Conservation (phyloP, 2,888 invertebrate genomes). For the Thereva unica region DNA sequence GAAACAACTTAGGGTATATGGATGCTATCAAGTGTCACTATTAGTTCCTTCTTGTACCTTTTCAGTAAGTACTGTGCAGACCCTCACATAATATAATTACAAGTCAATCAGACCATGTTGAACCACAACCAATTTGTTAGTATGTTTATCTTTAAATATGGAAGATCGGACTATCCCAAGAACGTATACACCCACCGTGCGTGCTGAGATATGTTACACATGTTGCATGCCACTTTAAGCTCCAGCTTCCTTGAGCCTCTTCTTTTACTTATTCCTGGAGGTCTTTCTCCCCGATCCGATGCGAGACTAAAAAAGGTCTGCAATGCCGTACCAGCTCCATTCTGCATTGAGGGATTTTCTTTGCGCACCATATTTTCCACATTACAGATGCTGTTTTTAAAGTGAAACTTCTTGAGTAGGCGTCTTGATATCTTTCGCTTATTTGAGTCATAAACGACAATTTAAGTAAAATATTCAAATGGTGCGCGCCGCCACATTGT, state of each 20-base stretch:
- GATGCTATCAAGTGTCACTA: too few species aligned
- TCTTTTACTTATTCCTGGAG: neutral
- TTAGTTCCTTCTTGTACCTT: too few species aligned
- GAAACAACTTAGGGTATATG: too few species aligned
- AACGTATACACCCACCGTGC: neutral
- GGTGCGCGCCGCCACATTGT: too few species aligned
- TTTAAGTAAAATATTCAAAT: neutral
- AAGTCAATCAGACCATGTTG: too few species aligned
- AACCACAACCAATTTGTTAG: too few species aligned
- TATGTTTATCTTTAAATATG: too few species aligned
- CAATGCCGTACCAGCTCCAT: neutral
- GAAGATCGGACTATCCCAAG: too few species aligned
- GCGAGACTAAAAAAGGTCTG: neutral
- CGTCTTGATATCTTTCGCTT: conserved; percentile 2
- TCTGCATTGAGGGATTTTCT: conserved; percentile 10
- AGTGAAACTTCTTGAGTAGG: neutral
- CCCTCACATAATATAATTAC: too few species aligned
- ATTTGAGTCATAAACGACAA: conserved; percentile 16
- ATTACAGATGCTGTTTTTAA: neutral
- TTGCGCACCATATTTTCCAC: neutral
- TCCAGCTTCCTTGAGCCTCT: neutral
- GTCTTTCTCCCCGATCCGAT: neutral
- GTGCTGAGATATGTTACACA: neutral
- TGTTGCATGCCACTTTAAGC: conserved; percentile 7
- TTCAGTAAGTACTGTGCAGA: too few species aligned